Evolutionary conservation across 1,140 invertebrate species (phyloP).

Genomic region (Steinernema khuongi): DNA sequence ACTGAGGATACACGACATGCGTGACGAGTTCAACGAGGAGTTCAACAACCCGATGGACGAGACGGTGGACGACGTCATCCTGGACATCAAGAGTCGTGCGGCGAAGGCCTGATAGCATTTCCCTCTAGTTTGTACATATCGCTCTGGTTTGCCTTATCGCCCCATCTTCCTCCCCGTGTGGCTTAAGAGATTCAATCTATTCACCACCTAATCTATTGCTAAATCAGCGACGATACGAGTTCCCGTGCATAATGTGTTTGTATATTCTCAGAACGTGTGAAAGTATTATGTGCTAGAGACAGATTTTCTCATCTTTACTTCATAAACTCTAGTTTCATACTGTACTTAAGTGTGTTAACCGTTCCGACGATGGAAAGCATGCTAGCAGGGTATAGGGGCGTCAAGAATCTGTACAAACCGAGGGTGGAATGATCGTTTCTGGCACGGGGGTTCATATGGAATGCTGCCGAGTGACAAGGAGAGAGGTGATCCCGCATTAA

Average conservation of each 20-base stretch:
- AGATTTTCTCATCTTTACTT: too few species aligned
- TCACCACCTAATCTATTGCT: background rate
- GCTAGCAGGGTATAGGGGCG: background rate
- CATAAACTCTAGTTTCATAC: background rate
- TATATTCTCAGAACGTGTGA: background rate
- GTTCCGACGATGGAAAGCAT: constrained; percentile 6
- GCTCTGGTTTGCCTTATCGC: background rate
- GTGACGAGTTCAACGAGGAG: constrained; percentile 54
- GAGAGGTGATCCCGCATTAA: background rate
- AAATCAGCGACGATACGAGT: background rate
- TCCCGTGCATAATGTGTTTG: background rate
- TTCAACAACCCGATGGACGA: constrained; percentile 48
- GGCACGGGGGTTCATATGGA: background rate
- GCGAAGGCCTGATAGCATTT: constrained; percentile 64
- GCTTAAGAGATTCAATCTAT: background rate
- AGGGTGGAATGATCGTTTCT: background rate
- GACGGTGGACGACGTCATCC: constrained; percentile 32
- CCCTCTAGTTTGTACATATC: background rate
- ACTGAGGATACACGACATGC: constrained; percentile 52
- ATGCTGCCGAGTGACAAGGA: constrained; percentile 2
- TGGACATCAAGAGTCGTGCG: constrained; percentile 32
- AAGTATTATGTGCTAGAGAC: constrained; percentile 4
- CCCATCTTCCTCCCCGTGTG: background rate
- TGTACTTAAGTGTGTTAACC: background rate
- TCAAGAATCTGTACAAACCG: background rate